A percentile compares a stretch with the other conserved stretches of the same genome.
These are phyloP conservation scores for Esox lucius DNA, from an alignment of 2,797 vertebrate genomes.

Conservation along the genomic window DNA sequence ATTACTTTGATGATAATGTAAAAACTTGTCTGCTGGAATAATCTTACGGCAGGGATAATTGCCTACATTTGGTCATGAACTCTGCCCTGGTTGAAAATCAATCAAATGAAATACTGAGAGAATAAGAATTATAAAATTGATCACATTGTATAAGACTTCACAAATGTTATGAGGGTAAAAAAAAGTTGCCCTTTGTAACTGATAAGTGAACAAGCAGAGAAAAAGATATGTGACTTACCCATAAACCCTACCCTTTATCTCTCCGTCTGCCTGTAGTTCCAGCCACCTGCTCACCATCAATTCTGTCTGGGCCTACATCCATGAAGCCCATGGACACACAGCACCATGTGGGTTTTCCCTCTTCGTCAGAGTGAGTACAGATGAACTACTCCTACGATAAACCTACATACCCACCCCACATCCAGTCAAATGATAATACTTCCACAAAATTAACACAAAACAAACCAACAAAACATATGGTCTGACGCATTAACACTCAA, in stretches of 20 bases:
- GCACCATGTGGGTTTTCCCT: background rate
- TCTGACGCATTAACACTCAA: background rate
- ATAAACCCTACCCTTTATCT: background rate
- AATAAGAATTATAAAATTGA: background rate
- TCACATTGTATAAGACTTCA: background rate
- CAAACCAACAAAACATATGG: background rate
- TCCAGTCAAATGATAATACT: background rate
- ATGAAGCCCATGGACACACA: background rate
- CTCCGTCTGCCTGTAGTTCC: background rate
- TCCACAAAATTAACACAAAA: background rate
- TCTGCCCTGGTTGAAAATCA: background rate
- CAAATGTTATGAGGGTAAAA: background rate
- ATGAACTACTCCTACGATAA: background rate
- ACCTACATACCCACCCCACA: background rate
- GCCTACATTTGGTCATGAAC: background rate
- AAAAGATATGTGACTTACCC: background rate
- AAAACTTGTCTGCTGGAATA: background rate
- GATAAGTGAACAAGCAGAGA: background rate
- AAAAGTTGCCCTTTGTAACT: background rate
- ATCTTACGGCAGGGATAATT: background rate
- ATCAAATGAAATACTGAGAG: background rate
- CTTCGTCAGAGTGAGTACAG: background rate
- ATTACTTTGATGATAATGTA: background rate
- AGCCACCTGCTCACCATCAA: conserved; percentile 23
- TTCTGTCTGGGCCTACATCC: background rate